Base-by-base conservation (phyloP, 2,888 invertebrate genomes). In the Aspidiotus rigidus region DNA sequence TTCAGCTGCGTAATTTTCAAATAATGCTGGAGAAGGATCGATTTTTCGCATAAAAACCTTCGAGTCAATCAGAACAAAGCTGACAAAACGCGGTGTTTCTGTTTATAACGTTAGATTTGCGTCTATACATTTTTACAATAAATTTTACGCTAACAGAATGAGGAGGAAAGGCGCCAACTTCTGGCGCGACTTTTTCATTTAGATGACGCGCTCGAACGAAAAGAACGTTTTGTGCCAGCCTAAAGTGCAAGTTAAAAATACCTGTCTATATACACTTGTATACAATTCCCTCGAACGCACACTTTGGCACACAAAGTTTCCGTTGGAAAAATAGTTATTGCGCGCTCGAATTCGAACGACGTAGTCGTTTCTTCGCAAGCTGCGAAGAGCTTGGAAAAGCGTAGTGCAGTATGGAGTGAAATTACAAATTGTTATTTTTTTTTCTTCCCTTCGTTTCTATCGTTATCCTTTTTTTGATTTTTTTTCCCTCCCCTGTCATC, bases 181-280 rank as follows among this genome's bases (percentile, higher is more conserved):
- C 49, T 13, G 49, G n/a, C 59, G 66, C 53, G 49, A 57, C n/a
- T 7, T 11, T 17, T 41, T 42, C 56, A 56, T 42, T 56, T 40
- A 7, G 16, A n/a, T 15, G 60, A 49, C 13, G 16, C 66, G 57
- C n/a, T 11, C 49, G 11, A n/a, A 44, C 8, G 8, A 39, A 41
- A 64, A 28, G 66, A 66, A 66, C 66, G 66, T 44, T 59, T 66
- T 15, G 7, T 39, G 16, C n/a, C 60, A 15, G 17, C 28, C 44
- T 59, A 10, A 8, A 39, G 41, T 15, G 15, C 66, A 59, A 53
- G 66, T 66, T 66, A 66, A 59, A 66, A 66, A 66, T 66, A 66
- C 60, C 66, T 60, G 66, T 42, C 66, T 17, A n/a, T 57, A 16
- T n/a, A 49, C 42, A 42, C 28, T 28, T 28, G 28, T 28, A 28